These are phyloP conservation scores for Zeugodacus cucurbitae DNA, from an alignment of 1,140 invertebrate species.

Conservation along the genomic window DNA sequence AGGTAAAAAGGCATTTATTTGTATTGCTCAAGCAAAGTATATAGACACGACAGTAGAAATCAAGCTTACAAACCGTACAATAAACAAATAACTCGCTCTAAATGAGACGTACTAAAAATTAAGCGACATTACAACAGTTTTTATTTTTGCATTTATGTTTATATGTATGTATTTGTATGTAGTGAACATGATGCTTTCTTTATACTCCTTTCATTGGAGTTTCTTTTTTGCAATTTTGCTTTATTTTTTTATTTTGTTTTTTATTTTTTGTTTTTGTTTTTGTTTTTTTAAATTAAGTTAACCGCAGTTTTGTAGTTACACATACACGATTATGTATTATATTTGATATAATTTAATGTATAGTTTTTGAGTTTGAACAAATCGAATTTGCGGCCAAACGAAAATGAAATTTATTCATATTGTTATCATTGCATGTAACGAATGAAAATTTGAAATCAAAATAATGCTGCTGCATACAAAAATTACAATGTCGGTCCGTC, in stretches of 20 bases:
- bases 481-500: conserved; percentile 48
- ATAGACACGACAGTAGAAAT: background rate
- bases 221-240: background rate
- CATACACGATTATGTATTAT: background rate
- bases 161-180: background rate
- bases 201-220: background rate
- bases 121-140: conserved; percentile 4
- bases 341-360: background rate
- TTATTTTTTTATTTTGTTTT: background rate
- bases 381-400: background rate
- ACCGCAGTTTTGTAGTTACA: background rate
- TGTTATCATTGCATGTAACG: background rate
- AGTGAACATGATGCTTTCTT: conserved; percentile 28
- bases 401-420: background rate
- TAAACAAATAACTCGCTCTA: no score
- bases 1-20: background rate
- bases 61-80: background rate
- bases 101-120: background rate
- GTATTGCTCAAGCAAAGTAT: background rate
- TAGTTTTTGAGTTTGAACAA: conserved; percentile 29
- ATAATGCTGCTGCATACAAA: background rate
- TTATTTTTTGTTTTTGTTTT: background rate
- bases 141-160: background rate
- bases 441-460: background rate
- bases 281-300: conserved; percentile 15